Conservation (phyloP, 2,113 vertebrate species). For the Dipodomys merriami region DNA sequence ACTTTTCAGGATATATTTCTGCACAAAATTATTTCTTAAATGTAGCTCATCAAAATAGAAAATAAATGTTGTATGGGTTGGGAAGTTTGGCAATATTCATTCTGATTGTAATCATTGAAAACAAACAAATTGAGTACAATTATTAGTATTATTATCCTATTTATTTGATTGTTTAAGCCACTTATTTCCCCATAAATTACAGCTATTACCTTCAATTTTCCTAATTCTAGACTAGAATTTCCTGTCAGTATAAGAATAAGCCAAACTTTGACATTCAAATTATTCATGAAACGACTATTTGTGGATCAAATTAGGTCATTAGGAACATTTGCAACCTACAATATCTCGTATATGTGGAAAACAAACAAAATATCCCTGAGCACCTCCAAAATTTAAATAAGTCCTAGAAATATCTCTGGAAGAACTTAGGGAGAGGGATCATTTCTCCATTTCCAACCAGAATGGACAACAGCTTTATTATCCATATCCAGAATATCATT, state of each 20-base stretch:
- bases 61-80: not conserved
- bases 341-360: not conserved
- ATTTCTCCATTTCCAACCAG: not conserved
- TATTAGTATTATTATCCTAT: not conserved
- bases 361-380: not conserved
- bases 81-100: not conserved
- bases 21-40: not conserved
- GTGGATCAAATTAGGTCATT: not conserved
- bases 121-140: not conserved
- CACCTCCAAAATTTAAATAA: not conserved
- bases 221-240: not conserved
- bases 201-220: not conserved
- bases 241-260: not conserved
- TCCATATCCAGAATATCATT: not conserved
- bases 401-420: not conserved
- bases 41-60: not conserved
- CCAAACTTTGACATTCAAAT: not conserved
- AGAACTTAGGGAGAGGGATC: not conserved
- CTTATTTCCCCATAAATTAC: conserved; percentile 5
- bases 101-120: too few relatives aligned
- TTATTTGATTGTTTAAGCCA: not conserved
- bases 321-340: not conserved
- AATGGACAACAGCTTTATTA: not conserved
- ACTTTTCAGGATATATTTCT: not conserved
- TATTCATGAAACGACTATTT: not conserved